phyloP scores from a whole-genome alignment of 2,888 invertebrate species.

The Lapara coniferarum region DNA sequence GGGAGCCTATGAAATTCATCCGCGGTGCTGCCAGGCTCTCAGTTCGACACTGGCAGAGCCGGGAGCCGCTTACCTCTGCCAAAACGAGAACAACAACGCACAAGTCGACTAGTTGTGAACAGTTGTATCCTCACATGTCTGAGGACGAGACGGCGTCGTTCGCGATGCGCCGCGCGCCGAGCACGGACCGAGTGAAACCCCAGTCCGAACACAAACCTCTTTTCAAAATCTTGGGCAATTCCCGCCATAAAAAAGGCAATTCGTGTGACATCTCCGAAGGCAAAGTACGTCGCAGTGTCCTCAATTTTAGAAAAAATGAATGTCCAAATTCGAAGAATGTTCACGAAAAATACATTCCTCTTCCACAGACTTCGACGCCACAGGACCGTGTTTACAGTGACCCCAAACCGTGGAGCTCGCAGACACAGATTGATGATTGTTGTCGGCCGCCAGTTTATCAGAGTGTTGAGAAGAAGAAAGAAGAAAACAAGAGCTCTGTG shows the following conservation, averaged over 20 bases:
- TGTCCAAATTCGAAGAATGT: constrained; percentile 61
- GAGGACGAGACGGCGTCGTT: constrained; percentile 68
- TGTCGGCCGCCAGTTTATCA: constrained; percentile 75
- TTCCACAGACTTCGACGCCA: constrained; percentile 65
- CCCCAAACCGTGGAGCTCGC: constrained; percentile 68
- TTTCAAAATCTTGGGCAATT: constrained; percentile 74
- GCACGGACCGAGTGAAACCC: constrained; percentile 75
- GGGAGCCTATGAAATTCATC: constrained; percentile 78
- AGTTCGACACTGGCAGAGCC: constrained; percentile 81
- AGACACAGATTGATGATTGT: constrained; percentile 68
- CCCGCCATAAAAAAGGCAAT: constrained; percentile 69
- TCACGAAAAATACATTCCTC: constrained; percentile 78
- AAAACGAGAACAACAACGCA: constrained; percentile 69
- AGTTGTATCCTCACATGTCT: constrained; percentile 70
- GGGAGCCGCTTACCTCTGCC: constrained; percentile 70
- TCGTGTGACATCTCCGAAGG: constrained; percentile 65
- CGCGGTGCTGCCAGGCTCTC: constrained; percentile 79
- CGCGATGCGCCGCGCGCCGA: constrained; percentile 76
- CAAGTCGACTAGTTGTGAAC: constrained; percentile 80
- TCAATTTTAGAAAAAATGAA: constrained; percentile 75
- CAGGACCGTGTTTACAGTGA: constrained; percentile 76
- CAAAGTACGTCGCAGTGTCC: constrained; percentile 69
- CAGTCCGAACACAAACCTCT: constrained; percentile 71
- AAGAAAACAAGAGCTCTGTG: constrained; percentile 57
- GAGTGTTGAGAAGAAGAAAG: constrained; percentile 74